A percentile compares a stretch with the other conserved stretches of the same genome.
Evolutionary conservation across 2,797 vertebrate genomes (phyloP).

Genomic region (Acrossocheilus fasciatus): DNA sequence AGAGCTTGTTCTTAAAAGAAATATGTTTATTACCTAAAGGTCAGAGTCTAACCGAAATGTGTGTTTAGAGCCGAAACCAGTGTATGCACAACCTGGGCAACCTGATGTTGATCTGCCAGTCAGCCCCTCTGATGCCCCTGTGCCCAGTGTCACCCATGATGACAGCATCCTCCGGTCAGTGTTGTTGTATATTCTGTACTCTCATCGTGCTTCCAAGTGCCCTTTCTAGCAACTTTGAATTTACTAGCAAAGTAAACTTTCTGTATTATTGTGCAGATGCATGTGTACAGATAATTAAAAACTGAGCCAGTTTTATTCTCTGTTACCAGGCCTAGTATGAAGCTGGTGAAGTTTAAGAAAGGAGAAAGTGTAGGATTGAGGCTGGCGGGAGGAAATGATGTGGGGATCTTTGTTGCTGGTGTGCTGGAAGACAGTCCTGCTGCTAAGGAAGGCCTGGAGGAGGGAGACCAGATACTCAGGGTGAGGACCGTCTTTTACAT

Average conservation of each 20-base stretch:
- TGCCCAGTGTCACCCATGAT: slow-evolving; percentile 90
- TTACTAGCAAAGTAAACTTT: not conserved
- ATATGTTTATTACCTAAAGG: not conserved
- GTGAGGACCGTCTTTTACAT: slow-evolving; percentile 70
- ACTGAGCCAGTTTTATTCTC: slow-evolving; percentile 5
- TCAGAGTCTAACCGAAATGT: not conserved
- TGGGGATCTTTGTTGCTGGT: slow-evolving; percentile 97
- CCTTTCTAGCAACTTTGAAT: not conserved
- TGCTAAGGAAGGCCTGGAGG: slow-evolving; percentile 95
- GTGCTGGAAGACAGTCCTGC: slow-evolving; percentile 97
- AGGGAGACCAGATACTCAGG: slow-evolving; percentile 98
- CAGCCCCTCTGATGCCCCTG: slow-evolving; percentile 93
- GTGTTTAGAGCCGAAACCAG: slow-evolving; percentile 91
- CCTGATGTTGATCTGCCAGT: slow-evolving; percentile 97
- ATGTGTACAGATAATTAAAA: not conserved
- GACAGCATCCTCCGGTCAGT: slow-evolving; percentile 93
- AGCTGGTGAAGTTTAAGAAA: slow-evolving; percentile 98
- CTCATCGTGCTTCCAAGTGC: not conserved
- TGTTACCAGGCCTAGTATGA: slow-evolving; percentile 92
- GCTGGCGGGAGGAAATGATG: slow-evolving; percentile 95
- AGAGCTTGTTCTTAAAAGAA: not conserved
- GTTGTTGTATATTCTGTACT: not conserved
- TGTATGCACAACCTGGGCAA: slow-evolving; percentile 96
- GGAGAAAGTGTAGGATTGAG: slow-evolving; percentile 96
- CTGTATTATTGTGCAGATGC: slow-evolving; percentile 12